Evolutionary conservation across 2,888 invertebrate species (phyloP).

Genomic region (Apotomis capreana): DNA sequence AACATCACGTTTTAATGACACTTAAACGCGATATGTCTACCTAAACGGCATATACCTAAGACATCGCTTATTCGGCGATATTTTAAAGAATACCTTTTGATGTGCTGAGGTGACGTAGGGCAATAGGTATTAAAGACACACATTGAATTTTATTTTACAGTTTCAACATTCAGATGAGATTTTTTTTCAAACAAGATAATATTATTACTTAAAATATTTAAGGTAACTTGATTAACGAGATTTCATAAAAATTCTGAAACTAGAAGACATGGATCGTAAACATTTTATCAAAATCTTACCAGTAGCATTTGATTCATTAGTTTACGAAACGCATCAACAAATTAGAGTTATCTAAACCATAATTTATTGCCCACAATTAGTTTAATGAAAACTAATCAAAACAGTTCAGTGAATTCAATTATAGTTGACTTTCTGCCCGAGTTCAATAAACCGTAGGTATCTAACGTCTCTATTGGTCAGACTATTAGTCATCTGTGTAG

Average conservation of each 20-base stretch:
- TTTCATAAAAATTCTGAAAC: conserved; percentile 10
- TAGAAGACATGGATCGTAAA: conserved; percentile 15
- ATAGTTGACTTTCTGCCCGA: conserved; percentile 33
- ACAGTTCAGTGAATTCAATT: conserved; percentile 31
- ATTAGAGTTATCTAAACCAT: conserved; percentile 32
- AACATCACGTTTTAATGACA: too few relatives aligned
- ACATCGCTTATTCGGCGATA: too few relatives aligned
- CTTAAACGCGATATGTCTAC: too few relatives aligned
- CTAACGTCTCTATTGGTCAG: conserved; percentile 52
- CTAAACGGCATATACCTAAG: too few relatives aligned
- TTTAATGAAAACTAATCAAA: conserved; percentile 31
- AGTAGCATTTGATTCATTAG: conserved; percentile 29
- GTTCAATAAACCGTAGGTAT: conserved; percentile 57
- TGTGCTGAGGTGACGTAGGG: too few relatives aligned
- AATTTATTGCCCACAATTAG: conserved; percentile 36
- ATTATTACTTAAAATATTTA: neutral
- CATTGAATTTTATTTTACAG: too few relatives aligned
- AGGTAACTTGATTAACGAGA: neutral
- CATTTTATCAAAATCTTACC: conserved; percentile 12
- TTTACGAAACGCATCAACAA: conserved; percentile 30
- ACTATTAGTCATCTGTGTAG: conserved; percentile 56
- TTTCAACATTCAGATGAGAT: too few relatives aligned
- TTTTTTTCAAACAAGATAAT: neutral
- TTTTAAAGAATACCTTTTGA: too few relatives aligned
- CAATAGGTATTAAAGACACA: too few relatives aligned